Evolutionary conservation across 2,888 invertebrate species (phyloP).

Genomic region (Harmothoe impar): DNA sequence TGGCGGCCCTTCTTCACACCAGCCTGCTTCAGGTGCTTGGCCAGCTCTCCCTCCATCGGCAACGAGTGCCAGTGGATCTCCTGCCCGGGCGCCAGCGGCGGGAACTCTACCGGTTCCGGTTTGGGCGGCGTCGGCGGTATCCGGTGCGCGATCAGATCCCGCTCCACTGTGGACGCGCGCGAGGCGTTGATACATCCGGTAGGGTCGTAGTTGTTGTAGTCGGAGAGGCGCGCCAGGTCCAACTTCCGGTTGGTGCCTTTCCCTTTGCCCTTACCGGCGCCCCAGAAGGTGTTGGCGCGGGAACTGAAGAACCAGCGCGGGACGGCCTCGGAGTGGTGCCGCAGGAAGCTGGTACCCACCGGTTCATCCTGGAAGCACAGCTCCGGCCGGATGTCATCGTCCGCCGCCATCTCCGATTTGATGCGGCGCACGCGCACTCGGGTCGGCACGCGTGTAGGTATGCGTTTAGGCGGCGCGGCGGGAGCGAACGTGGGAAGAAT

Average conservation of each 20-base stretch:
- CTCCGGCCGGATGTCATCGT: constrained; percentile 31
- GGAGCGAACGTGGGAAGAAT: neutral
- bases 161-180: neutral
- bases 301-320: constrained; percentile 58
- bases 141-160: neutral
- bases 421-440: constrained; percentile 15
- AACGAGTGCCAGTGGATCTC: constrained; percentile 43
- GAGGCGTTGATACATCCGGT: neutral
- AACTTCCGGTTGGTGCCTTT: constrained; percentile 47
- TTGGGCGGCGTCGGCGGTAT: neutral
- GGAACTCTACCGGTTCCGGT: neutral
- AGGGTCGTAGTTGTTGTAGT: neutral
- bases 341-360: constrained; percentile 33
- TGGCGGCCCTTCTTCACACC: neutral
- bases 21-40: constrained; percentile 4
- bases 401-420: neutral
- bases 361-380: neutral
- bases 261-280: neutral
- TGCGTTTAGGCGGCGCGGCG: neutral
- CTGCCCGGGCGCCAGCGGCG: neutral
- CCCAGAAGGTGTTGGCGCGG: constrained; percentile 31
- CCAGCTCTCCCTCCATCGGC: constrained; percentile 59
- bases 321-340: neutral
- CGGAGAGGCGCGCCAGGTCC: constrained; percentile 28
- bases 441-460: neutral